Evolutionary conservation across 37 sponge, comb jelly and placozoan species (phyloP).

Genomic region (Bolinopsis microptera): DNA sequence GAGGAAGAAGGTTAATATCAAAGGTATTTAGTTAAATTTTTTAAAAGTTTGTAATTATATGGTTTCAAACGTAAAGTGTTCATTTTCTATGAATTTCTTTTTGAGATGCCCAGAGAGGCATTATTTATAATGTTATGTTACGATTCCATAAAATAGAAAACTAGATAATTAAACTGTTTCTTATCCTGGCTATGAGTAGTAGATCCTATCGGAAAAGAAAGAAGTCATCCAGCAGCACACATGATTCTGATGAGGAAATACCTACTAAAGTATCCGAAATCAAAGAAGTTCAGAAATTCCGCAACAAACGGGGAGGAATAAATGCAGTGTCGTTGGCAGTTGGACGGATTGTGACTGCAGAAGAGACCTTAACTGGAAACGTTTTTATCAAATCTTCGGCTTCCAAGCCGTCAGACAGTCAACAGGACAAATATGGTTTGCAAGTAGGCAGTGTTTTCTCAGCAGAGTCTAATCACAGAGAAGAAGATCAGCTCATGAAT

Average conservation of each 20-base stretch:
- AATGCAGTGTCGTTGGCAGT: conserved; percentile 48
- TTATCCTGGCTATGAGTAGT: conserved; percentile 16
- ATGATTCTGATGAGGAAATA: background rate
- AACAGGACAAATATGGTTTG: conserved; percentile 29
- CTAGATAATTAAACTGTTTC: too few relatives aligned
- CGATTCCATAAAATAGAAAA: too few relatives aligned
- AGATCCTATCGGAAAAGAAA: conserved; percentile 20
- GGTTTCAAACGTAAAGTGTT: too few relatives aligned
- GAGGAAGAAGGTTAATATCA: too few relatives aligned
- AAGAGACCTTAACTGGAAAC: conserved; percentile 27
- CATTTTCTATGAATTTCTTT: too few relatives aligned
- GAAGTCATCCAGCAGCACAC: conserved; percentile 33
- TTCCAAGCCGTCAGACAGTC: background rate
- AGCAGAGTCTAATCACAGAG: conserved; percentile 64
- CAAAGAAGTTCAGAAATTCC: conserved; percentile 11
- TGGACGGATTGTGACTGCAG: conserved; percentile 37
- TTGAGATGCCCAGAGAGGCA: too few relatives aligned
- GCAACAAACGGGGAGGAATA: conserved; percentile 8
- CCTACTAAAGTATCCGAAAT: conserved; percentile 20
- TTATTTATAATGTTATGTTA: too few relatives aligned
- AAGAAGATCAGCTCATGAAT: conserved; percentile 50
- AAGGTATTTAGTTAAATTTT: too few relatives aligned
- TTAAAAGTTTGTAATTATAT: too few relatives aligned
- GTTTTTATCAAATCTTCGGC: background rate
- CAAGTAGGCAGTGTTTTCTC: conserved; percentile 40